A percentile compares a stretch with the other conserved stretches of the same genome.
phyloP scores from a whole-genome alignment of 35 echinoderm and acorn worm species.

The Heliocidaris tuberculata region DNA sequence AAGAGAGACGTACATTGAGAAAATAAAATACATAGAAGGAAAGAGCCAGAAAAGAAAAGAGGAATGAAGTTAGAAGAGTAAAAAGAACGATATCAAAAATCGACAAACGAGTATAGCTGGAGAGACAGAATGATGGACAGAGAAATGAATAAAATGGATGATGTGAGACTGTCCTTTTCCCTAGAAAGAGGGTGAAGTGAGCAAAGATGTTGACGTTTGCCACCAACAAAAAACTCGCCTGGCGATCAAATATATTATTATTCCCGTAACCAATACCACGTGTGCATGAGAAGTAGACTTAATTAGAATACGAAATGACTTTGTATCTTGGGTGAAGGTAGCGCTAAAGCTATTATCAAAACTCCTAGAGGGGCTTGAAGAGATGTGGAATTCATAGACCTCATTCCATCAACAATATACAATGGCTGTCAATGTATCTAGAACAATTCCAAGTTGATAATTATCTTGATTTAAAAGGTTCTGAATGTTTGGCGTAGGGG shows the following conservation, averaged over 20 bases:
- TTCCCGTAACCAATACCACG: not conserved
- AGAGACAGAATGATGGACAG: not conserved
- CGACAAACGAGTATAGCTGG: too few relatives aligned
- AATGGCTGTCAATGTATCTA: not conserved
- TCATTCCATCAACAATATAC: not conserved
- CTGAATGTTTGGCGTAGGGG: too few relatives aligned
- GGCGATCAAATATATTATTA: slow-evolving; percentile 18
- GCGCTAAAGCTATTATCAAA: not conserved
- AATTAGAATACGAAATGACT: slow-evolving; percentile 12
- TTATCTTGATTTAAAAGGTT: too few relatives aligned
- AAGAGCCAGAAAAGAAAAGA: too few relatives aligned
- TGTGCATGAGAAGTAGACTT: not conserved
- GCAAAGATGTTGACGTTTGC: slow-evolving; percentile 1
- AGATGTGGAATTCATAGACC: not conserved
- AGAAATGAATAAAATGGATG: not conserved
- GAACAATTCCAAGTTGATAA: not conserved
- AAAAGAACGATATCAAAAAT: too few relatives aligned
- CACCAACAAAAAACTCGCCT: not conserved
- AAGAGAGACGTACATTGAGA: too few relatives aligned
- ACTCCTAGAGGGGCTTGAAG: not conserved
- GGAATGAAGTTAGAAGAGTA: too few relatives aligned
- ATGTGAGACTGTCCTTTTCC: not conserved
- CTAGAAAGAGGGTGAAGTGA: not conserved
- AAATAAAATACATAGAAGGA: too few relatives aligned
- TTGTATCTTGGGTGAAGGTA: not conserved